Base-by-base conservation (phyloP, 2,888 invertebrate genomes). In the Cinara cedri region DNA sequence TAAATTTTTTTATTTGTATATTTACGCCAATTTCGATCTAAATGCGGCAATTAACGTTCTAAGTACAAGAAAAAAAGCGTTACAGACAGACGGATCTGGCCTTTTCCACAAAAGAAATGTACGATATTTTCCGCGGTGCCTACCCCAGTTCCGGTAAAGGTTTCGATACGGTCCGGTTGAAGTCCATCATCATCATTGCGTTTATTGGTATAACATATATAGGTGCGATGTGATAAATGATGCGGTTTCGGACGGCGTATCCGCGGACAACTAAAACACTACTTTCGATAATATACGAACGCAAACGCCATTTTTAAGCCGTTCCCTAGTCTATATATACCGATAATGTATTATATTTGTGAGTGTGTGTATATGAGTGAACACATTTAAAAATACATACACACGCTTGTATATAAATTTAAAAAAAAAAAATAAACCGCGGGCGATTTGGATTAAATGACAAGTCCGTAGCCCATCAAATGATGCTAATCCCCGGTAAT, bases 241-340 rank as follows among this genome's bases (percentile, higher is more conserved):
- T n/a, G n/a, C 19, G 8, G 19, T 11, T 21, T 11, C 55, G 55
- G 21, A 21, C 55, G 34, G 62, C 19, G 51, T 51, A 34, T 60
- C 57, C 57, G n/a, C n/a, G 57, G 68, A 68, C 68, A 34, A 78
- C 76, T 78, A 78, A 78, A 57, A 78, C 68, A 78, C 76, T 78
- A 78, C n/a, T 24, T 44, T 60, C 16, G 57, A 57, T 68, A 26
- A 34, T 19, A n/a, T n/a, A 16, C 16, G 24, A 68, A 57, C 75
- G 46, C 3, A 34, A 44, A 78, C 76, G 60, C n/a, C 55, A 60
- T 68, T 68, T 60, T 78, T 68, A 76, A 76, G 65, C 55, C 75
- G 49, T 14, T 34, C 74, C 34, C 21, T 0, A 16, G 55, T 57
- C 60, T 49, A 60, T 78, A 76, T 55, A 46, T 63, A 3, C 34